Percentiles rank a stretch among this genome's conserved stretches.
Conservation (phyloP, 2,113 vertebrate genomes). For the Phaethon lepturus region DNA sequence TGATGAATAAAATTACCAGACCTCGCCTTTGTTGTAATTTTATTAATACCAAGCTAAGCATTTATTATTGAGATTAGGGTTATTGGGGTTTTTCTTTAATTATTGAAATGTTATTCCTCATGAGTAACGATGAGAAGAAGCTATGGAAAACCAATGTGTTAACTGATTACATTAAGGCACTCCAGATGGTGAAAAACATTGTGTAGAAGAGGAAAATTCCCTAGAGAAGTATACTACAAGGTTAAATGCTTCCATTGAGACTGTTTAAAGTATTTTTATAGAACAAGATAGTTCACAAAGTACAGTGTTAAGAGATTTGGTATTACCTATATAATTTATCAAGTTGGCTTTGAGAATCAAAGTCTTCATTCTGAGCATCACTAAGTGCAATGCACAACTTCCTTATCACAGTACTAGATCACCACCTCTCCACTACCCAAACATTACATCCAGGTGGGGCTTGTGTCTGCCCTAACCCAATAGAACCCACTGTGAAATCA, state of each 20-base stretch:
- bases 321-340: neutral
- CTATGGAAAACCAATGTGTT: neutral
- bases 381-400: rapidly evolving
- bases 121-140: neutral
- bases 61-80: neutral
- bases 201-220: neutral
- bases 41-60: neutral
- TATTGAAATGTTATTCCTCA: neutral
- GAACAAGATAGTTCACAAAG: neutral
- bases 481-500: neutral
- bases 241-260: neutral
- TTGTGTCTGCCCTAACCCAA: neutral
- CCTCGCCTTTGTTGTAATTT: neutral
- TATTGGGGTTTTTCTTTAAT: neutral
- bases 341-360: neutral
- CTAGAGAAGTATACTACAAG: neutral
- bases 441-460: rapidly evolving
- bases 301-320: neutral
- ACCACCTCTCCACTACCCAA: neutral
- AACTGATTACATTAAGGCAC: neutral
- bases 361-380: neutral
- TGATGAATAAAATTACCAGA: neutral
- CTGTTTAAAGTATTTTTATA: neutral
- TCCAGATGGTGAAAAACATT: neutral
- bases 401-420: neutral